Evolutionary conservation across 2,797 vertebrate species (phyloP), one percentile per base, ranked within the genome.

Genomic region (Sebastiscus albofasciatus): DNA sequence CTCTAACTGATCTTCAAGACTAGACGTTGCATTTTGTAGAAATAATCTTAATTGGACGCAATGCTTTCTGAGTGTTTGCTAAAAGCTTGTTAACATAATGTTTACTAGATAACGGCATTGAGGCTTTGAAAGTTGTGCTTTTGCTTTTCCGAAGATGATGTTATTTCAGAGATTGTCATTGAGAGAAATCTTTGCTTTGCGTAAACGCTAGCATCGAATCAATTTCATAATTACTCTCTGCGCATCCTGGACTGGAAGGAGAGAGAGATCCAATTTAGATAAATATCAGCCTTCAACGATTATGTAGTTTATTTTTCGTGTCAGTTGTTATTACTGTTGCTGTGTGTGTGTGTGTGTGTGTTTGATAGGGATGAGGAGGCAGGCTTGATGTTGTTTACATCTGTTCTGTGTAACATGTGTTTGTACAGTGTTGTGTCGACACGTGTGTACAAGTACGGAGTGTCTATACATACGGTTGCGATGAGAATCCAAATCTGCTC

Each of bases 401-500:
- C 29, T 34, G 29, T 20, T 62, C 16, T 54, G 27, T 64, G 8
- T 16, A 9, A 24, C 42, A 26, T 68, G 49, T 75, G 8, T 77
- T 36, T 55, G 6, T 70, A 22, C 64, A 22, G 31, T 54, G 29
- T 11, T 49, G 69, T 70, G 55, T 83, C 52, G 55, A 11, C 65
- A 77, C 75, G 61, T 72, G n/a, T 66, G 29, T 77, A 58, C 39
- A 22, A 65, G n/a, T 70, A 12, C 56, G 60, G 8, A 52, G 61
- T 80, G 59, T 75, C 27, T 68, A 11, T 64, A 58, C 72, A 55
- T 62, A 52, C 59, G 62, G 68, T 56, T 60, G 7, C 16, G 55
- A 84, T 76, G 82, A 87, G 62, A 85, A 85, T 83, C 59, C 64
- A 80, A 81, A 84, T 85, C 55, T 34, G 62, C 77, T 68, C 73